phyloP scores from a whole-genome alignment of 30 jellyfish, hydroid and myxozoan species.

The Rhopilema esculentum region DNA sequence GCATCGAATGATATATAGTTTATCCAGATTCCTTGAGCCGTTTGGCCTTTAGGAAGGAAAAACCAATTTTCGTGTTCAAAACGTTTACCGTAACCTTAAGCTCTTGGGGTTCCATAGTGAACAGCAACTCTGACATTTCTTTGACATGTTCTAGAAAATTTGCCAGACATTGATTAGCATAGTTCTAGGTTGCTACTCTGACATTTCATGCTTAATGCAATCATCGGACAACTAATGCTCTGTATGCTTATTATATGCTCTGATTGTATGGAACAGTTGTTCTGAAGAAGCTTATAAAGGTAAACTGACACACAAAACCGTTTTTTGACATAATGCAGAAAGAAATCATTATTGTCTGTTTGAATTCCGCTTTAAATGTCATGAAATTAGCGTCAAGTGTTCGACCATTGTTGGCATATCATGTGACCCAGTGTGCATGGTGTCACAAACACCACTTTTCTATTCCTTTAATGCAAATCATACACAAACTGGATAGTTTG shows the following conservation, averaged over 20 bases:
- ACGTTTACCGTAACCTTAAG: slow-evolving; percentile 3
- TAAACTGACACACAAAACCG: not conserved
- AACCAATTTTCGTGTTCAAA: not conserved
- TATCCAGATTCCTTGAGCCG: slow-evolving; percentile 3
- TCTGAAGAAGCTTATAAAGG: not conserved
- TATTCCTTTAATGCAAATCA: not conserved
- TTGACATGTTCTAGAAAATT: slow-evolving; percentile 9
- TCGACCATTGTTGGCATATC: not conserved
- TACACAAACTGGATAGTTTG: not conserved
- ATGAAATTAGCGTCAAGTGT: not conserved
- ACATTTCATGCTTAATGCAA: not conserved
- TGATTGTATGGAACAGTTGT: not conserved
- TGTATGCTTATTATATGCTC: not conserved
- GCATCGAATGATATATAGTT: no score
- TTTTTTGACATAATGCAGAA: no score
- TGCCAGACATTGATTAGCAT: slow-evolving; percentile 1
- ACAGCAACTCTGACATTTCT: slow-evolving; percentile 27
- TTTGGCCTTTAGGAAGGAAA: slow-evolving; percentile 18
- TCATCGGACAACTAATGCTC: not conserved
- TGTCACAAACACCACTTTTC: not conserved
- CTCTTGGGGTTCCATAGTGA: slow-evolving; percentile 3
- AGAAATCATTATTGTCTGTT: not conserved
- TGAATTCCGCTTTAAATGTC: not conserved
- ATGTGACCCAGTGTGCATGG: not conserved
- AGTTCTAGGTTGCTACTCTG: not conserved